Base-by-base conservation (phyloP, 2,888 invertebrate species). In the Mythimna albipuncta region DNA sequence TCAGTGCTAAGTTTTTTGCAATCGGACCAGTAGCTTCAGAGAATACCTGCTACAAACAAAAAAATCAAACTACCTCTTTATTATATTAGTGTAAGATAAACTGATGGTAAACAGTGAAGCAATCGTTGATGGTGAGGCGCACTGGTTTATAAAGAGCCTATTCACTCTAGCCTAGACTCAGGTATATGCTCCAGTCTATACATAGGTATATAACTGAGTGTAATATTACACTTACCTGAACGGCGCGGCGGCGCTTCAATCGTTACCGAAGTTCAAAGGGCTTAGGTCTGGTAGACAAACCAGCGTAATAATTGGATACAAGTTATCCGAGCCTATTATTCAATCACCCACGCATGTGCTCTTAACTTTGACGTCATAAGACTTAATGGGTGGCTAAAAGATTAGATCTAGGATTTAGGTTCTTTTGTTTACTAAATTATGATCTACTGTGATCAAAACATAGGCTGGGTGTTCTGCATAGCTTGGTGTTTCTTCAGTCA, bases 231-330 rank as follows among this genome's bases (percentile, higher is more conserved):
- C 41, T 32, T 50, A 35, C 13, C 1, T 38, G n/a, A 57, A 38
- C 16, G 35, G n/a, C 50, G 0, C 26, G 50, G 21, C 16, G 35
- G n/a, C 35, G 0, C 26, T 50, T 38, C 13, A 66, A 44, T 19
- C 41, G 6, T 7, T 1, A 5, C 47, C 6, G 4, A 5, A 72
- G 44, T 32, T 61, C 38, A 73, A 66, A 74, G 52, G 26, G 44
- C 26, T 7, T 6, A 35, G 2, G n/a, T 38, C 26, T 0, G 26
- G 47, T 21, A 16, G 0, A 13, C 54, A 54, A 73, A 67, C 61
- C 19, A 55, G 41, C 35, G 50, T 21, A 35, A 21, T 75, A 57
- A 75, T 75, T 74, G 61, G 41, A 9, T 2, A 57, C 62, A 35
- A 57, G 65, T 44, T 44, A 62, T n/a, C 26, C 11, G 0, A 68